A percentile compares a stretch with the other conserved stretches of the same genome.
phyloP scores from a whole-genome alignment of 2,113 vertebrate species.

The Laterallus jamaicensis region DNA sequence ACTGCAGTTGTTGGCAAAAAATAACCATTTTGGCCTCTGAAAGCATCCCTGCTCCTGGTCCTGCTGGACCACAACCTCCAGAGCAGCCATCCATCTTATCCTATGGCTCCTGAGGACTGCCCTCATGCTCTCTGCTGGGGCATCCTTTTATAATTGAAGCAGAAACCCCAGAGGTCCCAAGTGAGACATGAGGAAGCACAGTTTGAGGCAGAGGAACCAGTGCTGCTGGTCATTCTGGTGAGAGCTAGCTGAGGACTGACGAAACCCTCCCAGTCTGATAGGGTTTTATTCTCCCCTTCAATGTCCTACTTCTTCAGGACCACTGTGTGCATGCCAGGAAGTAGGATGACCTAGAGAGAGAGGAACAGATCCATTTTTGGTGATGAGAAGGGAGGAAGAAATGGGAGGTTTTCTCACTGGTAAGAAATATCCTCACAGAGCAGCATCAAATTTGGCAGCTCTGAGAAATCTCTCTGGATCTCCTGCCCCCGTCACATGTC shows the following conservation, averaged over 20 bases:
- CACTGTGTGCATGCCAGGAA: not conserved
- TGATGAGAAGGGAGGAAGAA: constrained; percentile 24
- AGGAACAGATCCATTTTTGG: constrained; percentile 24
- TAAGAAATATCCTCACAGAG: constrained; percentile 48
- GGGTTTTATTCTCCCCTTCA: not conserved
- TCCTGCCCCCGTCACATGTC: constrained; percentile 28
- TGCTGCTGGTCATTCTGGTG: not conserved
- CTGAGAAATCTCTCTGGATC: constrained; percentile 45
- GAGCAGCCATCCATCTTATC: accelerated
- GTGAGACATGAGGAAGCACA: not conserved
- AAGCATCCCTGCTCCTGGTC: not conserved
- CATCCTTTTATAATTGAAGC: not conserved
- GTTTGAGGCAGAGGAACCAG: not conserved
- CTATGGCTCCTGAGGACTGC: not conserved
- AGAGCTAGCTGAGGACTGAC: not conserved
- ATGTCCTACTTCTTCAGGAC: not conserved
- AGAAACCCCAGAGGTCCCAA: not conserved
- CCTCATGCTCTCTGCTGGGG: not conserved
- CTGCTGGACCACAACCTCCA: not conserved
- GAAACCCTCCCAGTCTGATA: not conserved
- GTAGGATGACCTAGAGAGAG: constrained; percentile 23
- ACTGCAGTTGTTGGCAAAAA: not conserved
- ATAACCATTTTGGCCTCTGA: not conserved
- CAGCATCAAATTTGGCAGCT: constrained; percentile 40
- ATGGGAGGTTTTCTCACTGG: constrained; percentile 29